A percentile compares a stretch with the other conserved stretches of the same genome.
Conservation (phyloP, 2,797 vertebrate species). For the Micropoecilia bifurca region DNA sequence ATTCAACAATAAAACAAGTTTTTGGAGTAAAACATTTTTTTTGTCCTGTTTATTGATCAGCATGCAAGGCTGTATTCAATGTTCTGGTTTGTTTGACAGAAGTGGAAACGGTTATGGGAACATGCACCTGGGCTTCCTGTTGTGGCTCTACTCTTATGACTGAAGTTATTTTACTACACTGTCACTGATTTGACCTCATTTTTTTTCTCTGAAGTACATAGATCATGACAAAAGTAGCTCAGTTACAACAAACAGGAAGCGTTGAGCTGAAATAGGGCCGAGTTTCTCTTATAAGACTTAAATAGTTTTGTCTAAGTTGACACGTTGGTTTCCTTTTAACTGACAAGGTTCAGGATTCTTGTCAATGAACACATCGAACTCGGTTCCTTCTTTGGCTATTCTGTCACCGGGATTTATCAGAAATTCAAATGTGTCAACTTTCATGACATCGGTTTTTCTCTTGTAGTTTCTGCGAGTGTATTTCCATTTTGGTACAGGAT, state of each 20-base stretch:
- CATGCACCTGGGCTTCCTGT: conserved; percentile 67
- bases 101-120: conserved; percentile 44
- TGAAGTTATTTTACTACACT: conserved; percentile 49
- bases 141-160: conserved; percentile 68
- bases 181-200: conserved; percentile 47
- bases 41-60: no score
- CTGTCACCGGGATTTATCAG: conserved; percentile 32
- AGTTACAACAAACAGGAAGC: conserved; percentile 30
- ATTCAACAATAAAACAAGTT: conserved; percentile 80
- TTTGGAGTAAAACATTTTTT: conserved; percentile 73
- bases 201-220: conserved; percentile 6
- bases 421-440: conserved; percentile 15
- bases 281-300: conserved; percentile 8
- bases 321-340: background rate
- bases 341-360: background rate
- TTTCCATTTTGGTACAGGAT: background rate
- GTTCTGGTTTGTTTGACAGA: conserved; percentile 25
- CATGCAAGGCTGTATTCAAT: no score
- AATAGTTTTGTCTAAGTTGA: conserved; percentile 11
- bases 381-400: background rate
- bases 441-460: background rate
- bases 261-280: conserved; percentile 4
- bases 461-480: background rate
- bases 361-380: conserved; percentile 12
- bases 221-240: conserved; percentile 50